Evolutionary conservation across 2,113 vertebrate genomes (phyloP).

Genomic region (Anser cygnoides): DNA sequence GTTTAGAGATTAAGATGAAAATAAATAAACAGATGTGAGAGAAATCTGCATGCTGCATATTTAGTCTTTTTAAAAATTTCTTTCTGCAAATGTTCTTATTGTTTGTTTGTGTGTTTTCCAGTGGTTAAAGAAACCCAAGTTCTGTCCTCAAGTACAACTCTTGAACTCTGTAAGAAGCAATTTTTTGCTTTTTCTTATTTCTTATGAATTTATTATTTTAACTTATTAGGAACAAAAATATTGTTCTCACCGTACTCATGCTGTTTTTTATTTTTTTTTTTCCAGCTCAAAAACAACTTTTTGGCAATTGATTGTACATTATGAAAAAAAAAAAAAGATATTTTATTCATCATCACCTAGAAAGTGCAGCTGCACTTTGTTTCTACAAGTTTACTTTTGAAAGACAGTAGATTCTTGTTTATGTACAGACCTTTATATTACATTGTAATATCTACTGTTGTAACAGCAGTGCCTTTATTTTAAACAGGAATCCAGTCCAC

Average conservation of each 20-base stretch:
- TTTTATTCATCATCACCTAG: background rate
- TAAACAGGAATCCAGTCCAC: background rate
- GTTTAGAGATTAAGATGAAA: background rate
- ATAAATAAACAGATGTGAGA: constrained; percentile 30
- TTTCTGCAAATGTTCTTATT: background rate
- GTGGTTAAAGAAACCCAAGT: background rate
- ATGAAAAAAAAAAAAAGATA: rapidly evolving
- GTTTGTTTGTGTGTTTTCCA: background rate
- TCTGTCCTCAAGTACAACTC: background rate
- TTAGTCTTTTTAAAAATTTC: background rate
- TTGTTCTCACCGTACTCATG: background rate
- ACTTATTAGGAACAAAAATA: background rate
- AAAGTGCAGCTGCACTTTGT: background rate
- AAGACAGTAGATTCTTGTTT: background rate
- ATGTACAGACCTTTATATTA: background rate
- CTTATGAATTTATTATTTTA: background rate
- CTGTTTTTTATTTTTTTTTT: background rate
- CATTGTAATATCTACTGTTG: background rate
- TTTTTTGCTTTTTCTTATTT: background rate
- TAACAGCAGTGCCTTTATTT: background rate
- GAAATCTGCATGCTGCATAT: background rate
- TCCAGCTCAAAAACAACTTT: background rate
- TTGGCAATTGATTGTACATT: background rate
- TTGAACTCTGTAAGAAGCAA: background rate
- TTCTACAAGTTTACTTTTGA: background rate